Evolutionary conservation across 1,140 invertebrate species (phyloP).

Genomic region (Aleiodes sp.): DNA sequence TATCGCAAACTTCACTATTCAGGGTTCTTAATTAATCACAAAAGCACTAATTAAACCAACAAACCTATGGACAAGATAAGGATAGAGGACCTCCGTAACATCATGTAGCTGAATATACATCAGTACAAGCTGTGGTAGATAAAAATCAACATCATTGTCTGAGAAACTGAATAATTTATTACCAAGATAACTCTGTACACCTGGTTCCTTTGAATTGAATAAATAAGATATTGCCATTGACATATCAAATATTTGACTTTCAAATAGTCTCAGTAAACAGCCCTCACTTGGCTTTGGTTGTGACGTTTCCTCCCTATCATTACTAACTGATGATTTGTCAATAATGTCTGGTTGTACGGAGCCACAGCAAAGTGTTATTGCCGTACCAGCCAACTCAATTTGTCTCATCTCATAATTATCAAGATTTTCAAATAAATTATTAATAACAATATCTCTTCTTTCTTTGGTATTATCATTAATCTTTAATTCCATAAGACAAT

Average conservation of each 20-base stretch:
- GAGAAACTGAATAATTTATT: conserved; percentile 97
- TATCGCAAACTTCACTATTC: not conserved
- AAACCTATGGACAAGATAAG: conserved; percentile 92
- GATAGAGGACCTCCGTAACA: conserved; percentile 92
- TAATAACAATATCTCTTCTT: conserved; percentile 26
- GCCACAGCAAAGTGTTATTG: conserved; percentile 63
- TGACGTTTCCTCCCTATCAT: conserved; percentile 52
- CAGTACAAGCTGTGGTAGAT: conserved; percentile 95
- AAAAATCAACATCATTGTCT: conserved; percentile 94
- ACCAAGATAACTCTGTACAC: conserved; percentile 95
- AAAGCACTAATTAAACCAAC: conserved; percentile 27
- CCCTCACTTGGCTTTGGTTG: conserved; percentile 62
- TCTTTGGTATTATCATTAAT: conserved; percentile 35
- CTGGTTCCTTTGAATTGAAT: conserved; percentile 98
- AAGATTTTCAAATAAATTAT: conserved; percentile 36
- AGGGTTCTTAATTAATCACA: not conserved
- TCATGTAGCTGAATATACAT: conserved; percentile 99
- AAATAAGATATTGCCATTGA: conserved; percentile 97
- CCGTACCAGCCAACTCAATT: conserved; percentile 57
- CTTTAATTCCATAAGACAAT: conserved; percentile 21
- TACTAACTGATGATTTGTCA: conserved; percentile 46
- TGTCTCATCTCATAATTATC: conserved; percentile 39
- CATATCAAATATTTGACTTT: conserved; percentile 97
- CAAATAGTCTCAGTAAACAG: conserved; percentile 88
- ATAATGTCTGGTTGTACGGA: conserved; percentile 51